Base-by-base conservation (phyloP, 2,888 invertebrate genomes). In the Eilema griseolum region DNA sequence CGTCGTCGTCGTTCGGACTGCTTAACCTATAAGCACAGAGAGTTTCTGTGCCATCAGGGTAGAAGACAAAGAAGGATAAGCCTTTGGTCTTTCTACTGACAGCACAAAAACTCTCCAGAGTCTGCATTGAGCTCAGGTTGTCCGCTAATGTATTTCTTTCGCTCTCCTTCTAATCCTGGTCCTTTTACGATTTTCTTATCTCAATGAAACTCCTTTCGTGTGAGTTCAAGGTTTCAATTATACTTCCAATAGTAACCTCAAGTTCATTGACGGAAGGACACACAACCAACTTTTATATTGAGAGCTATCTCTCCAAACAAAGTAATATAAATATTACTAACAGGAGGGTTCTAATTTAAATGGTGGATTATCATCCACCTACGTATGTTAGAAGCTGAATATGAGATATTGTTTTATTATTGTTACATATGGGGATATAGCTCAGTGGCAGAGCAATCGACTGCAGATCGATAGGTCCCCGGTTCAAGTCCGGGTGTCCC, bases 381-480 rank as follows among this genome's bases (percentile, higher is more conserved):
- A 80, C 71, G 33, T 70, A 24, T 57, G 56, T 10, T 26, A 16
- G 23, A 12, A 64, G 33, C 28, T 20, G 24, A 24, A 61, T 28
- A 16, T 59, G 41, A 67, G 0, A 16, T 67, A 28, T n/a, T 74
- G 76, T 78, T 80, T 80, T 61, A 60, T 0, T 0, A 0, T 0
- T 0, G 0, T 0, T 5, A 0, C 0, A 67, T 63, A 52, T 66
- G 92, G 92, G 92, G 92, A 91, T 92, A 92, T 92, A 92, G 92
- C 92, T 92, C 92, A 92, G 92, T 92, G 94, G 93, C 78, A 94
- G 94, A 94, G 94, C 94, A 94, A 92, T 94, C 93, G 94, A 94
- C 94, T 94, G 94, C 94, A 95, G 94, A 94, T 94, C 94, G 94
- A 93, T 93, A 93, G 94, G 94, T 73, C 94, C 92, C 94, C 90